Conservation (phyloP, 2,797 vertebrate species). For the Amphiprion clarkii region DNA sequence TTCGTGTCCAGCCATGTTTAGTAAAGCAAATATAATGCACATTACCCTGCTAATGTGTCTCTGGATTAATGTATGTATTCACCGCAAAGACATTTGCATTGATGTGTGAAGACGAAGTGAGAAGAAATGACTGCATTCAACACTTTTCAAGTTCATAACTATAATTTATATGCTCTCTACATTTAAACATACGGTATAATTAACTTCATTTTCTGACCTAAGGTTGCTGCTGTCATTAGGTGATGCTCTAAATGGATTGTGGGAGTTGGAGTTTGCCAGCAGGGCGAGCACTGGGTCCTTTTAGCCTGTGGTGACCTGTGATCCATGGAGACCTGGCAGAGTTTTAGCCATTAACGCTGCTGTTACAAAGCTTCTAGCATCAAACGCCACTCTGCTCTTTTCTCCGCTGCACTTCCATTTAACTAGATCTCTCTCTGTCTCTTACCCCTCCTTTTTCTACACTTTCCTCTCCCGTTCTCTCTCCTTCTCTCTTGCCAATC, state of each 20-base stretch:
- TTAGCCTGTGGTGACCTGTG: conserved; percentile 66
- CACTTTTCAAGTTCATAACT: conserved; percentile 2
- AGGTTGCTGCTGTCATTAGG: conserved; percentile 33
- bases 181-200: conserved; percentile 40
- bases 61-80: background rate
- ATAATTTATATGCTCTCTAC: conserved; percentile 8
- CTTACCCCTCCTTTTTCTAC: background rate
- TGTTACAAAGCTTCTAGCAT: conserved; percentile 44
- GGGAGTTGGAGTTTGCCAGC: conserved; percentile 59
- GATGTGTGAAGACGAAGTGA: background rate
- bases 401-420: conserved; percentile 36
- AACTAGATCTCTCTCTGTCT: conserved; percentile 26
- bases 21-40: conserved; percentile 4
- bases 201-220: conserved; percentile 12
- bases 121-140: conserved; percentile 8
- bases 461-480: background rate
- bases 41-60: background rate
- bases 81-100: background rate
- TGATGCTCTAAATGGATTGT: conserved; percentile 65
- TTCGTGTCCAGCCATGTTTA: conserved; percentile 18
- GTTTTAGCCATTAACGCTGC: conserved; percentile 39
- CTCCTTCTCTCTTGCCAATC: background rate
- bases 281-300: conserved; percentile 49
- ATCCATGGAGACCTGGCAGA: conserved; percentile 69
- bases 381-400: conserved; percentile 34